Conservation (phyloP, 2,797 vertebrate species). For the Graptemys geographica region DNA sequence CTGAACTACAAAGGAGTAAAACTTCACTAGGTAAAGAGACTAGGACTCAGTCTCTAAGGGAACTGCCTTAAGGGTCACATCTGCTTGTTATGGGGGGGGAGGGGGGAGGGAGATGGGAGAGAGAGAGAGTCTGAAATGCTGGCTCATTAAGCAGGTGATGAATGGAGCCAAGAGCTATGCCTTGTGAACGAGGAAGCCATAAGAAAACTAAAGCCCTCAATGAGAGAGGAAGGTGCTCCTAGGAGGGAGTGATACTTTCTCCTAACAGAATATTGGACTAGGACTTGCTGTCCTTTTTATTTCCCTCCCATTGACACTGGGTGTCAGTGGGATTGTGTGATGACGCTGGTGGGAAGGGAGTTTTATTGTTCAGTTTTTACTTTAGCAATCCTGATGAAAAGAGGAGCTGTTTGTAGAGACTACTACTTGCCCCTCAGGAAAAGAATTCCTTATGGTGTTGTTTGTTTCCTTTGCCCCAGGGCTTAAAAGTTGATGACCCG, state of each 20-base stretch:
- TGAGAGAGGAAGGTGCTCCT: neutral
- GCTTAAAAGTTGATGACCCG: neutral
- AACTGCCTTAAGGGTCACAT: neutral
- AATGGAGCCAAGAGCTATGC: neutral
- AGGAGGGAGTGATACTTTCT: neutral
- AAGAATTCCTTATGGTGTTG: neutral
- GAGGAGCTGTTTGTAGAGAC: neutral
- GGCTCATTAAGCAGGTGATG: neutral
- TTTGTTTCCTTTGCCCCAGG: neutral
- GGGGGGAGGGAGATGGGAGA: too few species aligned
- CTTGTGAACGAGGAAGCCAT: neutral
- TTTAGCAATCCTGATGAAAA: neutral
- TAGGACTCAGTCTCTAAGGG: neutral
- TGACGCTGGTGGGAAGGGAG: too few species aligned
- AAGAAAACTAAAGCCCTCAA: neutral
- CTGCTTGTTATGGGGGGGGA: neutral
- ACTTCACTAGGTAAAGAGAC: neutral
- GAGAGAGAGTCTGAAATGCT: neutral
- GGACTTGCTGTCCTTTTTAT: neutral
- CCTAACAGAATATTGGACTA: neutral
- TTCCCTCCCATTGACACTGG: neutral
- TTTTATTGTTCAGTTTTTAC: neutral
- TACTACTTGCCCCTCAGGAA: neutral
- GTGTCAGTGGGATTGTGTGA: neutral
- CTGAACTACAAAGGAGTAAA: neutral